These are phyloP conservation scores for Trichogramma evanescens DNA, from an alignment of 2,888 invertebrate genomes.

Conservation along the genomic window DNA sequence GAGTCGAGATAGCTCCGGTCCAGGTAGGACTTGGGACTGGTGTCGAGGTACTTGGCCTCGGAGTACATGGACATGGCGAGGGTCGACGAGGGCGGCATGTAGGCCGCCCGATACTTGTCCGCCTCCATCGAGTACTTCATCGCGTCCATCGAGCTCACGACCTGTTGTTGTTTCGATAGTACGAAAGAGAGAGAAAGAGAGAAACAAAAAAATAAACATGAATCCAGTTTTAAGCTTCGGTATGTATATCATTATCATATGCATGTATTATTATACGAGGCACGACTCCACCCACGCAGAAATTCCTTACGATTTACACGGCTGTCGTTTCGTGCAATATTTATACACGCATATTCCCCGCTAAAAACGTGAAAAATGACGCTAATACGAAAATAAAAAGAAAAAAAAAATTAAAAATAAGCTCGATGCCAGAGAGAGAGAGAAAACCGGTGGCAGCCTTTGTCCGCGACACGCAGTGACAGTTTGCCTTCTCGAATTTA, in stretches of 20 bases:
- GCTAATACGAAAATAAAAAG: slow-evolving; percentile 13
- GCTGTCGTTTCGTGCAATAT: too few relatives aligned
- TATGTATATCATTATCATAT: too few relatives aligned
- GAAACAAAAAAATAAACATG: not conserved
- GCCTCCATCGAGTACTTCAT: slow-evolving; percentile 74
- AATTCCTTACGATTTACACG: too few relatives aligned
- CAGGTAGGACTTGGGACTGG: slow-evolving; percentile 52
- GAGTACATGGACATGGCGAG: slow-evolving; percentile 66
- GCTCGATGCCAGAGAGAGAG: too few relatives aligned
- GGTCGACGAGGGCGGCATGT: slow-evolving; percentile 58
- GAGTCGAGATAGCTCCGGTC: slow-evolving; percentile 66
- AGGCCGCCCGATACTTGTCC: slow-evolving; percentile 67
- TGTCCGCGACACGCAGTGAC: slow-evolving; percentile 15
- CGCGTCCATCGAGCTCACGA: slow-evolving; percentile 68
- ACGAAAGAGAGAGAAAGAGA: not conserved
- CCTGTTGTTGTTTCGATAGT: slow-evolving; percentile 46
- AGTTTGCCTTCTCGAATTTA: slow-evolving; percentile 22
- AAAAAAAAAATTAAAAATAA: not conserved
- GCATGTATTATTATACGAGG: not conserved
- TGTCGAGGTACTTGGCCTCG: slow-evolving; percentile 61
- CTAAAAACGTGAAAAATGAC: slow-evolving; percentile 18
- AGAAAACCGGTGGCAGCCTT: not conserved
- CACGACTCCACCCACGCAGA: not conserved
- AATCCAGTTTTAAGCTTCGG: too few relatives aligned
- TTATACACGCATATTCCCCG: too few relatives aligned